phyloP scores from a whole-genome alignment of 2,888 invertebrate species.

The Tenthredo amoena region DNA sequence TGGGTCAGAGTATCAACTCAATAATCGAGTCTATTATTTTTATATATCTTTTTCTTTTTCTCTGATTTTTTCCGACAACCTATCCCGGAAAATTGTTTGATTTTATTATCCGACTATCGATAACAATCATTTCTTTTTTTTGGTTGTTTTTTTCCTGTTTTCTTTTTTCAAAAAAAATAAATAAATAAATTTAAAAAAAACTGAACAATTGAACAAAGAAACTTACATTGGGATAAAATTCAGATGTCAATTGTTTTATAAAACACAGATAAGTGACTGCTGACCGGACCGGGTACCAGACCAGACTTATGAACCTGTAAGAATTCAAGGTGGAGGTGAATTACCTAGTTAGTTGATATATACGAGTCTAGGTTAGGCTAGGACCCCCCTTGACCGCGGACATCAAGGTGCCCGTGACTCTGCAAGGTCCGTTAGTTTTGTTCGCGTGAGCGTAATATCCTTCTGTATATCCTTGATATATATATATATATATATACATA shows the following conservation, averaged over 20 bases:
- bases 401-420: constrained; percentile 65
- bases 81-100: background rate
- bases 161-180: too few species aligned
- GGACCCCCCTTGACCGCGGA: constrained; percentile 55
- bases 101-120: background rate
- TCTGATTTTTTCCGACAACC: background rate
- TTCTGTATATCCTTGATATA: constrained; percentile 64
- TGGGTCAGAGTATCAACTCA: background rate
- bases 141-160: too few species aligned
- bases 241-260: background rate
- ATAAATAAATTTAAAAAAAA: too few species aligned
- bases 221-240: too few species aligned
- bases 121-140: too few species aligned
- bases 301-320: constrained; percentile 46
- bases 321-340: constrained; percentile 69
- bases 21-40: background rate
- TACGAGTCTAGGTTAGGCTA: constrained; percentile 61
- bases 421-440: constrained; percentile 57
- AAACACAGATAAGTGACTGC: constrained; percentile 57
- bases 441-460: constrained; percentile 54
- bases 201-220: too few species aligned
- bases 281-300: constrained; percentile 59
- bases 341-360: constrained; percentile 63
- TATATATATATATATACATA: background rate
- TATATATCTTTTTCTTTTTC: background rate